Evolutionary conservation across 2,113 vertebrate genomes (phyloP).

Genomic region (Aplodontia rufa): DNA sequence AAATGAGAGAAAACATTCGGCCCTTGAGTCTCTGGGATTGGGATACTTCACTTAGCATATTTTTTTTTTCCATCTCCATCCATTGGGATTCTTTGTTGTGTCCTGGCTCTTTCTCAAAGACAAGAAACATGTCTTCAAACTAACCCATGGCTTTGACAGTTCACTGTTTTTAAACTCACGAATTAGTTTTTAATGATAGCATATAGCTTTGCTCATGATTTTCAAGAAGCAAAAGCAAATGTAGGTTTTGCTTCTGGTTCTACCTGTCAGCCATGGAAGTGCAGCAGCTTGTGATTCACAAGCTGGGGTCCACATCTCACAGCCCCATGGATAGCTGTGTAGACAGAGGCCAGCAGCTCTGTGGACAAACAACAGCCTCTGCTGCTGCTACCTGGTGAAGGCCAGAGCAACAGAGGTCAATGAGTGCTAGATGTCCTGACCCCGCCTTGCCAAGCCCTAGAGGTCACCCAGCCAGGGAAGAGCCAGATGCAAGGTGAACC

Average conservation of each 20-base stretch:
- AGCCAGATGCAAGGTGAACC: not conserved
- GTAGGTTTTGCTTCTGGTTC: not conserved
- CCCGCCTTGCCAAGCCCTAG: not conserved
- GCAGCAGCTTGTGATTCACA: too few species aligned
- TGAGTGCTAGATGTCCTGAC: accelerated
- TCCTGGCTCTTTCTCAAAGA: not conserved
- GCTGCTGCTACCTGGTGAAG: not conserved
- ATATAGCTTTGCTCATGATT: not conserved
- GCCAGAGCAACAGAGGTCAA: accelerated
- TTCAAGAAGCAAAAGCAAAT: not conserved
- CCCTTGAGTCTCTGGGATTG: too few species aligned
- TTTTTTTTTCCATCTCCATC: not conserved
- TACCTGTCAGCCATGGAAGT: not conserved
- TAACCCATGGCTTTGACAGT: not conserved
- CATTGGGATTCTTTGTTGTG: not conserved
- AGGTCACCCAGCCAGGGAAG: not conserved
- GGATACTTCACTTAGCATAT: too few species aligned
- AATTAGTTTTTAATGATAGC: not conserved
- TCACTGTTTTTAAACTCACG: not conserved
- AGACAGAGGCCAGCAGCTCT: accelerated
- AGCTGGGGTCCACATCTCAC: too few species aligned
- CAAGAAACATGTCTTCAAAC: not conserved
- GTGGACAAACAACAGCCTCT: not conserved
- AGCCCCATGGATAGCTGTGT: accelerated
- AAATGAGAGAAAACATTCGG: too few species aligned